These are phyloP conservation scores for Eilema griseolum DNA, from an alignment of 2,888 invertebrate genomes.

Conservation along the genomic window DNA sequence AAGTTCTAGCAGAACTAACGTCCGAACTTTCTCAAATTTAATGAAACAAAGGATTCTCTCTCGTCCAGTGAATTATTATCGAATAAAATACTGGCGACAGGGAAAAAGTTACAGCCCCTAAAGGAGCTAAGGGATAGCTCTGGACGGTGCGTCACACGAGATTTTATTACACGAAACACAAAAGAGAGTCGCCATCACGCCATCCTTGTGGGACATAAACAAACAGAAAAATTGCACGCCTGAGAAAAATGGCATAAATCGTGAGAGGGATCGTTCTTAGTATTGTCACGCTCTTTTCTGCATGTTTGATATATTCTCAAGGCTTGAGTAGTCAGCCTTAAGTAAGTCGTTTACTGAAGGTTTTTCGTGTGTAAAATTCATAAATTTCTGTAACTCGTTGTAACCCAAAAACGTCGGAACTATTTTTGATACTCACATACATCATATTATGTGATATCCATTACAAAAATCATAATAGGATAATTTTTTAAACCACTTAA, in stretches of 20 bases:
- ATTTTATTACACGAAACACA: slow-evolving; percentile 79
- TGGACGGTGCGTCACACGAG: slow-evolving; percentile 66
- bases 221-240: slow-evolving; percentile 60
- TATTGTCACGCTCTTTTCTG: slow-evolving; percentile 3
- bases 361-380: neutral
- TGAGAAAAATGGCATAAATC: slow-evolving; percentile 53
- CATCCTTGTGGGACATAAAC: slow-evolving; percentile 66
- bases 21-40: slow-evolving; percentile 61
- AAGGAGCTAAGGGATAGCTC: slow-evolving; percentile 71
- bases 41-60: slow-evolving; percentile 73
- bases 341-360: neutral
- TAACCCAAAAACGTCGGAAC: neutral
- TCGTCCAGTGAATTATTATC: slow-evolving; percentile 73
- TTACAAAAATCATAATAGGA: no score
- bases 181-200: slow-evolving; percentile 66
- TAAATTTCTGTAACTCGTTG: neutral
- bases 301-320: neutral
- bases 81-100: slow-evolving; percentile 79
- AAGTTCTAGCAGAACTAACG: slow-evolving; percentile 59
- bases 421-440: neutral
- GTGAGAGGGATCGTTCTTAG: slow-evolving; percentile 28
- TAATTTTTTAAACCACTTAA: no score
- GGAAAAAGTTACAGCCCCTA: slow-evolving; percentile 76
- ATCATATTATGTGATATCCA: no score
- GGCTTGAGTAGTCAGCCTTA: slow-evolving; percentile 5